A percentile compares a stretch with the other conserved stretches of the same genome.
phyloP scores from a whole-genome alignment of 2,797 vertebrate species.

The Podarcis siculus region DNA sequence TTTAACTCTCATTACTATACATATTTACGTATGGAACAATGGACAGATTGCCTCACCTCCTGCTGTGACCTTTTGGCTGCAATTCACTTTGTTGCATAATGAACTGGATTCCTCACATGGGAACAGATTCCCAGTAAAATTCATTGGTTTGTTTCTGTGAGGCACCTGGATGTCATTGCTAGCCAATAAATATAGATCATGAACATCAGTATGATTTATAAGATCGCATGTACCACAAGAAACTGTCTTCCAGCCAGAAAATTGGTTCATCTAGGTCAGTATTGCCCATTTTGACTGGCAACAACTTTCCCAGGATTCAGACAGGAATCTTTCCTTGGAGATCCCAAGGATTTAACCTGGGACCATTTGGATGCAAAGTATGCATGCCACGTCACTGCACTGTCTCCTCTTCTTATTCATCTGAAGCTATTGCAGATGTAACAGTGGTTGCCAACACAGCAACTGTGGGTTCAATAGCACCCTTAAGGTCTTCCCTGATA shows the following conservation, averaged over 20 bases:
- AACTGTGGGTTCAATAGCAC: no score
- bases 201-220: neutral
- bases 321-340: neutral
- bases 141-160: constrained; percentile 32
- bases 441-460: neutral
- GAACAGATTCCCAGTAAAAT: constrained; percentile 14
- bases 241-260: neutral
- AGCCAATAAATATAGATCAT: neutral
- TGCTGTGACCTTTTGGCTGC: neutral
- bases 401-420: neutral
- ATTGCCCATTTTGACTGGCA: neutral
- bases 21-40: neutral
- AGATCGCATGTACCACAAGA: constrained; percentile 17
- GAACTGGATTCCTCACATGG: accelerated
- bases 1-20: neutral
- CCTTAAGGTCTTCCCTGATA: no score
- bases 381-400: no score
- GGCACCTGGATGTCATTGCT: neutral
- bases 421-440: constrained; percentile 9
- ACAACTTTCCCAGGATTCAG: neutral
- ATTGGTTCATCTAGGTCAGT: no score
- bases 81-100: neutral
- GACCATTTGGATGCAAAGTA: neutral
- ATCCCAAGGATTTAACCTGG: neutral
- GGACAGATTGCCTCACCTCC: neutral